Evolutionary conservation across 2,797 vertebrate species (phyloP), one percentile per base, ranked within the genome.

Genomic region (Danio aesculapii): DNA sequence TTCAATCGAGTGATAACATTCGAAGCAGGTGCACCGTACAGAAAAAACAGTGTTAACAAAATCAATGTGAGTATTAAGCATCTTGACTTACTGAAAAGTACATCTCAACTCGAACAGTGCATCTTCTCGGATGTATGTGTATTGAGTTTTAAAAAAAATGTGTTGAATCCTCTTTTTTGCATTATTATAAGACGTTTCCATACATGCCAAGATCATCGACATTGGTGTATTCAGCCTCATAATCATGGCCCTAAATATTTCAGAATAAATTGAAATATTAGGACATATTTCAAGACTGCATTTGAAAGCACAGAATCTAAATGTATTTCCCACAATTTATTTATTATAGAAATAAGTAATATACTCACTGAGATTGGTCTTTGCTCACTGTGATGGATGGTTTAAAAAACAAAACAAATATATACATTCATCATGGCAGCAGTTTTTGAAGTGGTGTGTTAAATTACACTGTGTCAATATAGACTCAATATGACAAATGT

Each of bases 121-220:
- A 30, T 30, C 3, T 30, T n/a, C n/a, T n/a, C n/a, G 1, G 2
- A 57, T 58, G 1, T 19, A 57, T 57, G 10, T 21, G 2, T 21
- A 10, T 58, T 57, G 0, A 19, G n/a, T 58, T 19, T 4, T 5
- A 58, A 6, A 58, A 9, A 17, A 30, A 30, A 30, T 53, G 13
- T 53, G 53, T n/a, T 55, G 53, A 58, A 58, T 30, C 10, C 12
- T 21, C 6, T 10, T 59, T 17, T 67, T 11, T 49, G 47, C 2
- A 17, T 72, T 63, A 39, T 44, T 14, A 73, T 83, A 41, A 81
- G 49, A 79, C 16, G 44, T 86, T 84, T 16, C 82, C 84, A 79
- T 84, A 86, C 0, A 82, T 17, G 41, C 47, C 82, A 16, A 30
- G 2, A 1, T 79, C 81, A 7, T 11, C 75, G 50, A 75, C 4